Evolutionary conservation across 2,797 vertebrate species (phyloP).

Genomic region (Limosa lapponica): DNA sequence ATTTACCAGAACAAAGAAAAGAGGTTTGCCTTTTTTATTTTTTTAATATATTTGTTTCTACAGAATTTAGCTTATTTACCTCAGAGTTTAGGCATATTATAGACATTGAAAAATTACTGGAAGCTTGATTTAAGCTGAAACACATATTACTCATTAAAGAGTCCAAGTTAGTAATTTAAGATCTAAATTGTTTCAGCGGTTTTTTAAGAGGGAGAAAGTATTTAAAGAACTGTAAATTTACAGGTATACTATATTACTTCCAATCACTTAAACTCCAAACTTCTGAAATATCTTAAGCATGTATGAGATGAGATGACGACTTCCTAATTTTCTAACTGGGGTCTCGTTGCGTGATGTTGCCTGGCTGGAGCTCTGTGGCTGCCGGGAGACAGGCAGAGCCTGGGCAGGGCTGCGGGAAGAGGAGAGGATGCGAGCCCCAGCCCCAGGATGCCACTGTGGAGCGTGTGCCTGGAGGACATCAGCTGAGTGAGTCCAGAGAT

Average conservation of each 20-base stretch:
- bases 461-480: accelerated
- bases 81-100: neutral
- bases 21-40: neutral
- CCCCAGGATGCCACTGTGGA: neutral
- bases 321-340: neutral
- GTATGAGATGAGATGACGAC: accelerated
- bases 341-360: accelerated
- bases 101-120: neutral
- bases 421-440: accelerated
- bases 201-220: neutral
- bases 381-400: neutral
- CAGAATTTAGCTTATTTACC: neutral
- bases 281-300: neutral
- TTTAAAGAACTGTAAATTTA: neutral
- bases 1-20: neutral
- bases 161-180: neutral
- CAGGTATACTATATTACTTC: neutral
- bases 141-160: neutral
- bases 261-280: neutral
- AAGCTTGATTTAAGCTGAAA: neutral
- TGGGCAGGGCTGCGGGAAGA: neutral
- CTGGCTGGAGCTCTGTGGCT: neutral
- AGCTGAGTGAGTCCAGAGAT: neutral
- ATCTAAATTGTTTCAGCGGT: neutral
- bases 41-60: neutral